Evolutionary conservation across 2,113 vertebrate genomes (phyloP), one percentile per base, ranked within the genome.

Genomic region (Pseudopipra pipra): DNA sequence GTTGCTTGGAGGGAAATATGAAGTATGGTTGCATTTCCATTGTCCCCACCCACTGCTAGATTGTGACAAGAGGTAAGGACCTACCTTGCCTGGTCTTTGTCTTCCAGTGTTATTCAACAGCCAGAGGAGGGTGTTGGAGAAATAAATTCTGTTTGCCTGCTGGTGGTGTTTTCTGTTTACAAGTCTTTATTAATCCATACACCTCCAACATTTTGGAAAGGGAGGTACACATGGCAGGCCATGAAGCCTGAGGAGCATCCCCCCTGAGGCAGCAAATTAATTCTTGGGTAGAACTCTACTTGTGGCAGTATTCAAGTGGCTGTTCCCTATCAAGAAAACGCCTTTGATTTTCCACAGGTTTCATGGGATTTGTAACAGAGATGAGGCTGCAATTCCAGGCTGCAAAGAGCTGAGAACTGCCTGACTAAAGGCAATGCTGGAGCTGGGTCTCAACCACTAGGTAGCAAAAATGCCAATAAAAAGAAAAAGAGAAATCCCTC

Each of bases 141-240:
- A 70, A 63, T n/a, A 82, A 82, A 75, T 21, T 49, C 9, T 58
- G 7, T 51, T 89, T 87, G 17, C 31, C 37, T 76, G 25, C 11
- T 49, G 49, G 14, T 24, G 6, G 19, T 55, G 28, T 37, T 47
- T 94, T 77, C 46, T n/a, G 6, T 35, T 75, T 43, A n/a, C 28
- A 81, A 43, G 25, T 28, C 46, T 58, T 78, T 44, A 66, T 30
- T 56, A 55, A 87, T 33, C 18, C 17, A 7, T 51, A 11, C 12
- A 30, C 37, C 31, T 37, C 28, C 43, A 74, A 17, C 23, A 6
- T 84, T 78, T 62, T 78, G 14, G 5, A 51, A 93, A 81, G 37
- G 19, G 31, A 62, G 37, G 25, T 44, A 27, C 0, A 0, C 9
- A 14, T 11, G 8, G 18, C 0, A 0, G 6, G 19, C 18, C 19